These are phyloP conservation scores for Drosophila neocordata DNA, from an alignment of 1,140 invertebrate genomes.

Conservation along the genomic window DNA sequence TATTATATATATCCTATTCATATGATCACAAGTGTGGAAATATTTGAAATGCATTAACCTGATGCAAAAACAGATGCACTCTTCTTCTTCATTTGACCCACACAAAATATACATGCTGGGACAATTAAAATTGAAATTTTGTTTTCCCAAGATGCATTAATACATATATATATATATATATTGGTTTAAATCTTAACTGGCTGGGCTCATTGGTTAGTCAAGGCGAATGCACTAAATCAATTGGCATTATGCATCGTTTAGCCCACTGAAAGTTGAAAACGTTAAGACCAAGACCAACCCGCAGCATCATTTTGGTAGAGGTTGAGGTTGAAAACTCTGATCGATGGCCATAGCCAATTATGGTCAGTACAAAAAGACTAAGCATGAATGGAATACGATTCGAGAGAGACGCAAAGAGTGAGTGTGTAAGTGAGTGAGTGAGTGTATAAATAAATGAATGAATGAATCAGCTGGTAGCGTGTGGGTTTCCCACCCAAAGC, in stretches of 20 bases:
- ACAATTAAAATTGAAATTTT: background rate
- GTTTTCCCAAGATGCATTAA: background rate
- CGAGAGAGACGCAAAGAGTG: background rate
- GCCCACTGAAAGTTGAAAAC: background rate
- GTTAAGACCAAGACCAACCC: background rate
- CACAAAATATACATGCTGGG: background rate
- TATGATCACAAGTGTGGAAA: too few species aligned
- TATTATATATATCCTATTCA: too few species aligned
- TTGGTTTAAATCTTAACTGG: background rate
- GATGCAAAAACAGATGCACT: background rate
- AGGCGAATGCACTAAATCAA: slow-evolving; percentile 8
- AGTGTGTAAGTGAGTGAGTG: background rate
- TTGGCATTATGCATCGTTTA: slow-evolving; percentile 2
- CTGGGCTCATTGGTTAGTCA: background rate
- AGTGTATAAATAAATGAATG: slow-evolving; percentile 12
- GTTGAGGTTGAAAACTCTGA: slow-evolving; percentile 8
- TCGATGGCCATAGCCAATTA: slow-evolving; percentile 9
- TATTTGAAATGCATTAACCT: too few species aligned
- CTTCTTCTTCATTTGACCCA: background rate
- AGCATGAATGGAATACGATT: background rate
- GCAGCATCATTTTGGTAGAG: background rate
- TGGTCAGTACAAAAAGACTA: background rate
- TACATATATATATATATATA: background rate
- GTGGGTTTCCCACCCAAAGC: slow-evolving; percentile 5
- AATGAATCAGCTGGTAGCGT: slow-evolving; percentile 15